A percentile compares a stretch with the other conserved stretches of the same genome.
Evolutionary conservation across 1,140 invertebrate genomes (phyloP).

Genomic region (Theocolax elegans): DNA sequence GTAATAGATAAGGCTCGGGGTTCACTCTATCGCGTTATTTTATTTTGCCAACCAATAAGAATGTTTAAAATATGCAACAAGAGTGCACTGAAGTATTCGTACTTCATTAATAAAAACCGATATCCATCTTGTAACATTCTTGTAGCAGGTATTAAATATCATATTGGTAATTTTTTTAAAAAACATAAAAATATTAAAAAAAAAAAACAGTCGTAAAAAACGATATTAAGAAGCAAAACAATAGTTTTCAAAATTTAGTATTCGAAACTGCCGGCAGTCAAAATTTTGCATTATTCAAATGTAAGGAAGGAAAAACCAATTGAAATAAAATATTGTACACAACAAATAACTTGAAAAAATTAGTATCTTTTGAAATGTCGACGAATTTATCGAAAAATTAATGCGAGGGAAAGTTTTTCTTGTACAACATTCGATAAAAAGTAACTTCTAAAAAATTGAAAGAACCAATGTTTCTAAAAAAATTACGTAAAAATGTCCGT

Average conservation of each 20-base stretch:
- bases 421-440: constrained; percentile 23
- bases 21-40: constrained; percentile 31
- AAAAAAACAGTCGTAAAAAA: constrained; percentile 25
- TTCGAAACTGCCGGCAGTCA: constrained; percentile 30
- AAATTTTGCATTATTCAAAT: constrained; percentile 20
- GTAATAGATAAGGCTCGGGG: not conserved
- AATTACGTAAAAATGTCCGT: constrained; percentile 8
- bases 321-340: constrained; percentile 34
- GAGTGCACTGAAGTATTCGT: constrained; percentile 23
- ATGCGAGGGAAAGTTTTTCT: constrained; percentile 17
- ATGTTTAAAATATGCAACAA: not conserved
- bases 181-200: constrained; percentile 18
- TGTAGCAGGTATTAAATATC: too few relatives aligned
- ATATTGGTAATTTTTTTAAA: too few relatives aligned
- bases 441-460: constrained; percentile 22
- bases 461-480: constrained; percentile 21
- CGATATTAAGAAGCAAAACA: constrained; percentile 13
- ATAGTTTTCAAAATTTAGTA: constrained; percentile 29
- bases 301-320: constrained; percentile 20
- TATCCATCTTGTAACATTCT: too few relatives aligned
- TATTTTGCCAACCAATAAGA: constrained; percentile 21
- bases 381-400: constrained; percentile 27
- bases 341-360: constrained; percentile 34
- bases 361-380: constrained; percentile 34
- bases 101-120: constrained; percentile 21